Conservation (phyloP, 2,113 vertebrate species). For the Pandion haliaetus region DNA sequence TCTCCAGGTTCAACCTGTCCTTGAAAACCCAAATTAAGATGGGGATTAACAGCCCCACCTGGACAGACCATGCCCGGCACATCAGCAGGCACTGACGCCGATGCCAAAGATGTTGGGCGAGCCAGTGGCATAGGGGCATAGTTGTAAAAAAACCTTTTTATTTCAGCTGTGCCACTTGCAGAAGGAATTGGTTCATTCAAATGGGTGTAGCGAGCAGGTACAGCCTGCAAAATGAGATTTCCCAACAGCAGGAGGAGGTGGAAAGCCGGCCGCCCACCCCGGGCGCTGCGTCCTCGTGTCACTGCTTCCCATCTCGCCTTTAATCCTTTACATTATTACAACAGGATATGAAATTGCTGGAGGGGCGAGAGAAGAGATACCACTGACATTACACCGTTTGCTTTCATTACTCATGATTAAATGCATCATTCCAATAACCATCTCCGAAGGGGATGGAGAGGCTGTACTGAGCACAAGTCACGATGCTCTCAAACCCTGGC, state of each 20-base stretch:
- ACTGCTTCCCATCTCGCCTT: not conserved
- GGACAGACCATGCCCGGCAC: not conserved
- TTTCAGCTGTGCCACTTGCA: fast-evolving
- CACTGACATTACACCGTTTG: not conserved
- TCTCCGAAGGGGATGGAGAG: not conserved
- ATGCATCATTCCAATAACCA: not conserved
- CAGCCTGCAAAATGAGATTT: not conserved
- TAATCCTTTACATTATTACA: not conserved
- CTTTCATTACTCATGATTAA: not conserved
- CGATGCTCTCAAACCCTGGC: not conserved
- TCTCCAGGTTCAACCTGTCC: not conserved
- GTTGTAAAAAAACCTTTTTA: not conserved
- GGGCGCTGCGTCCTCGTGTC: fast-evolving
- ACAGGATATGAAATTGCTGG: conserved; percentile 23
- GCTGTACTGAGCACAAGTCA: fast-evolving
- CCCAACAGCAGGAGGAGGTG: not conserved
- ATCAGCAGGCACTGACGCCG: fast-evolving
- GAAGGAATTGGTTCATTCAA: not conserved
- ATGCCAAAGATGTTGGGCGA: not conserved
- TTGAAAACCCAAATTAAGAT: not conserved
- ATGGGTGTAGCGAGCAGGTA: fast-evolving
- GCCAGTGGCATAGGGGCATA: fast-evolving
- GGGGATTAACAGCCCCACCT: not conserved
- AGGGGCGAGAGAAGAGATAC: not conserved
- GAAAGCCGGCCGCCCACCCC: not conserved